These are phyloP conservation scores for Drosophila athabasca DNA, from an alignment of 1,140 invertebrate genomes.

Conservation along the genomic window DNA sequence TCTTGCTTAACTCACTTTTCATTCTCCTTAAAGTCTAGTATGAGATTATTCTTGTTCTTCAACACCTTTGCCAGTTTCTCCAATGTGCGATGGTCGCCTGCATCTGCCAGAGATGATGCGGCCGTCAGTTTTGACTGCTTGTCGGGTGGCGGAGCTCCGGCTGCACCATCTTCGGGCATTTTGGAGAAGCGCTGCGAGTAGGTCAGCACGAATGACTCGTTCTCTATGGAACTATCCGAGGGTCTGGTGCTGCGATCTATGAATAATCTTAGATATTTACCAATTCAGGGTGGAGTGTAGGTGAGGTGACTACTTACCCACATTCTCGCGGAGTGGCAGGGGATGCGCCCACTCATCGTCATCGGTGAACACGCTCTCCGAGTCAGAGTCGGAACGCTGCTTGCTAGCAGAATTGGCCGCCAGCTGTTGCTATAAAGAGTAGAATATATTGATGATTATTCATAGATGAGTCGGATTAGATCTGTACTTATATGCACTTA, in stretches of 20 bases:
- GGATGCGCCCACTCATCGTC: slow-evolving; percentile 85
- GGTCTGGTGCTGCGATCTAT: slow-evolving; percentile 83
- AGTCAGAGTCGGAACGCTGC: slow-evolving; percentile 85
- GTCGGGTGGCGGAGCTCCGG: slow-evolving; percentile 8
- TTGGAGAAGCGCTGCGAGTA: slow-evolving; percentile 86
- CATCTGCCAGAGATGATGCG: slow-evolving; percentile 13
- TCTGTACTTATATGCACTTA: slow-evolving; percentile 12
- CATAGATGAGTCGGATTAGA: neutral
- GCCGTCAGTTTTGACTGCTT: slow-evolving; percentile 26
- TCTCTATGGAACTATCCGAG: slow-evolving; percentile 85
- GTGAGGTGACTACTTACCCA: slow-evolving; percentile 53
- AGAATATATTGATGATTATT: neutral
- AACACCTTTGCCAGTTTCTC: slow-evolving; percentile 71
- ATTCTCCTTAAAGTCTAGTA: slow-evolving; percentile 78
- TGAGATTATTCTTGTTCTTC: slow-evolving; percentile 81
- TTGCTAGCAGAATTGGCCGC: slow-evolving; percentile 50
- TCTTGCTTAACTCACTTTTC: slow-evolving; percentile 60
- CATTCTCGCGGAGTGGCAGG: slow-evolving; percentile 76
- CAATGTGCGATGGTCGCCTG: slow-evolving; percentile 57
- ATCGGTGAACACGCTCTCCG: slow-evolving; percentile 86
- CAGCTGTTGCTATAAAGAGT: slow-evolving; percentile 55
- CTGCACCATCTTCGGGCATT: slow-evolving; percentile 82
- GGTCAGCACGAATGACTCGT: slow-evolving; percentile 86
- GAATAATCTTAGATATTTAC: neutral
- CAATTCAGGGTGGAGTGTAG: too few relatives aligned